Evolutionary conservation across 2,113 vertebrate genomes (phyloP), one percentile per base, ranked within the genome.

Genomic region (Micronycteris hirsuta): DNA sequence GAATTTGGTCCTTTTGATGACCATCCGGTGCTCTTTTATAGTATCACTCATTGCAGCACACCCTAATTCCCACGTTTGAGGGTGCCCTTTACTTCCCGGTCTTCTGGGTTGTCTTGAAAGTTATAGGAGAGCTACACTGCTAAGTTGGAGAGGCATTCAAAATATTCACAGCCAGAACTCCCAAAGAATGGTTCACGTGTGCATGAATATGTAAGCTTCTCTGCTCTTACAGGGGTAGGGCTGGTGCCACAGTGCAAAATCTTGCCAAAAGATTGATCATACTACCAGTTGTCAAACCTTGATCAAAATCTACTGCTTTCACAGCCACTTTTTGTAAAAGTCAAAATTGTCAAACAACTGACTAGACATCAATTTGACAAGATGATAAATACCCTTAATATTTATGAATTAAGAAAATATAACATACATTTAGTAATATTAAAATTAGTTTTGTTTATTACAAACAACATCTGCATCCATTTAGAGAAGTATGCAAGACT

Each of bases 371-470:
- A 15, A 7, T 54, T 86, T 80, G 91, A 76, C 41, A 67, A 67
- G 56, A 65, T 41, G 77, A 89, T 67, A 73, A 54, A 67, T 84
- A 28, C 14, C 31, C 86, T 52, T 58, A 70, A 22, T 77, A 63
- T 78, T 38, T 84, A 16, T 54, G 86, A 20, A 3, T 86, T 88
- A 77, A 61, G 76, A 84, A 80, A 49, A 56, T 4, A 3, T 14
- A 16, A 24, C 87, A 2, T 28, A 52, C 36, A 3, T 54, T 73
- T 38, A 45, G 31, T 45, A 65, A 82, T 73, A 86, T n/a, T 47
- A 45, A 91, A 83, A 83, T 93, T 61, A 83, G 61, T 90, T 86
- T 58, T n/a, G 68, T 93, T 68, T 36, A n/a, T n/a, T n/a, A n/a
- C 74, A 54, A 45, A 70, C 31, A 81, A 38, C 61, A 71, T 96